Conservation (phyloP, 2,113 vertebrate species). For the Colistium nudipinnis region DNA sequence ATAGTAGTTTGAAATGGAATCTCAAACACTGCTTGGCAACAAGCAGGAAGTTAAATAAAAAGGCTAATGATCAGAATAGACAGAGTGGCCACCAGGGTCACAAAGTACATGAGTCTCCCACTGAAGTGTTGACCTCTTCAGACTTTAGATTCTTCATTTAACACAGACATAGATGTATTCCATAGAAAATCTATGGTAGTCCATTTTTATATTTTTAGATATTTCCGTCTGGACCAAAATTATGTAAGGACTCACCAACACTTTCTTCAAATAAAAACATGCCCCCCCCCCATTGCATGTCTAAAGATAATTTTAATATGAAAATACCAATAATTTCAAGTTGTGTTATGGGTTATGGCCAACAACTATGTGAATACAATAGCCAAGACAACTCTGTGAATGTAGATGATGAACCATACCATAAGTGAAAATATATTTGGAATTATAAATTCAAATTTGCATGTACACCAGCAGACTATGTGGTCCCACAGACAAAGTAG, state of each 20-base stretch:
- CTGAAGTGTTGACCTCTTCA: background rate
- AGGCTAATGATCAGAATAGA: background rate
- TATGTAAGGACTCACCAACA: too few relatives aligned
- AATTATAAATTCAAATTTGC: constrained; percentile 15
- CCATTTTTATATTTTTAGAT: background rate
- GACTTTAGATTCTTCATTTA: background rate
- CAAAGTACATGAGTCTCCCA: too few relatives aligned
- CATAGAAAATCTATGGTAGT: background rate
- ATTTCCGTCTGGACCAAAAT: too few relatives aligned
- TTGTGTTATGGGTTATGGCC: too few relatives aligned
- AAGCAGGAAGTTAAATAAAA: background rate
- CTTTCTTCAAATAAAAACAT: too few relatives aligned
- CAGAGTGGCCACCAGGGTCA: background rate
- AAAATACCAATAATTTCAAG: too few relatives aligned
- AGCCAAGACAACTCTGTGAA: background rate
- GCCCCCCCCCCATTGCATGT: too few relatives aligned
- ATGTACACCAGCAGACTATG: constrained; percentile 16
- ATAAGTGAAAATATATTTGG: constrained; percentile 43
- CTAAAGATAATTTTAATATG: background rate
- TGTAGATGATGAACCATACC: constrained; percentile 56
- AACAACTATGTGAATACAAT: too few relatives aligned
- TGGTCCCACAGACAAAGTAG: constrained; percentile 30
- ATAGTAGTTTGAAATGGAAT: background rate
- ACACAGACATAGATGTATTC: too few relatives aligned
- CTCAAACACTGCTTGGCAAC: too few relatives aligned